These are phyloP conservation scores for Polyploca ridens DNA, from an alignment of 2,888 invertebrate species.

Conservation along the genomic window DNA sequence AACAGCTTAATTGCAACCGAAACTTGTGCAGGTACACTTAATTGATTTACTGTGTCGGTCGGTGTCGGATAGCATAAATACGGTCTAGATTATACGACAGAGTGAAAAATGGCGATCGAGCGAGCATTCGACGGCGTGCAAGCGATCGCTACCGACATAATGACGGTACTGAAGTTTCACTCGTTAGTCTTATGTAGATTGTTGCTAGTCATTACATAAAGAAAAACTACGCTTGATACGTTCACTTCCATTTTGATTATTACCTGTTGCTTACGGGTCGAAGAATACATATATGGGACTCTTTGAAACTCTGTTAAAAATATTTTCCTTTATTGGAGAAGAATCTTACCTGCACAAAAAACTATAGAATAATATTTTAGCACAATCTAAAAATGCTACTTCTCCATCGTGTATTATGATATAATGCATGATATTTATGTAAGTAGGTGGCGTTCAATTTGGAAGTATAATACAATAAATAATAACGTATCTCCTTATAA, in stretches of 20 bases:
- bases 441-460: slow-evolving; percentile 13
- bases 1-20: slow-evolving; percentile 59
- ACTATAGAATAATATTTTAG: not conserved
- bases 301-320: too few relatives aligned
- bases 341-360: too few relatives aligned
- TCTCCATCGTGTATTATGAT: slow-evolving; percentile 7
- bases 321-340: too few relatives aligned
- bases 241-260: slow-evolving; percentile 60
- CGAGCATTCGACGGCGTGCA: slow-evolving; percentile 42
- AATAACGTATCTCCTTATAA: slow-evolving; percentile 37
- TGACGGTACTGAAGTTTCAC: slow-evolving; percentile 60
- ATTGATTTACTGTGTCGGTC: slow-evolving; percentile 58
- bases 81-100: slow-evolving; percentile 38
- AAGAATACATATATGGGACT: too few relatives aligned
- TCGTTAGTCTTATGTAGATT: slow-evolving; percentile 59
- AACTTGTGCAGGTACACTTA: slow-evolving; percentile 58
- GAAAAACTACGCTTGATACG: slow-evolving; percentile 51
- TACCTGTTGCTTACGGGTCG: slow-evolving; percentile 57
- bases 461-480: slow-evolving; percentile 25
- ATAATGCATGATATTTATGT: slow-evolving; percentile 12
- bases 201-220: slow-evolving; percentile 60
- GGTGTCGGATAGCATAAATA: slow-evolving; percentile 48
- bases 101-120: slow-evolving; percentile 52
- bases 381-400: not conserved
- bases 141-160: slow-evolving; percentile 55